Evolutionary conservation across 2,797 vertebrate species (phyloP).

Genomic region (Myiothlypis coronata): DNA sequence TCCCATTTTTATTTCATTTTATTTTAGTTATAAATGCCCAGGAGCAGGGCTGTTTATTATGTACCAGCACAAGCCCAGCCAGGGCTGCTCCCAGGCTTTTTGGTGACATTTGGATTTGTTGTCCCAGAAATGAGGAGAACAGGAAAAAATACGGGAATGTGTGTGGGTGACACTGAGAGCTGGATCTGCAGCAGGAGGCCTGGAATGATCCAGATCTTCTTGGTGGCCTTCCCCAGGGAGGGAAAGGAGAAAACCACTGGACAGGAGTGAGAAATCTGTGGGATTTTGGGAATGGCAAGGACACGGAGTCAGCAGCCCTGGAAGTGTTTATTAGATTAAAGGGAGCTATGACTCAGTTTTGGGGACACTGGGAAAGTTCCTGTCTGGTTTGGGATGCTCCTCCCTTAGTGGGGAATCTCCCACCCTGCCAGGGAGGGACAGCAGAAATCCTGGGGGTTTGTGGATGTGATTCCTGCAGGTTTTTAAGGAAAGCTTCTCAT

Average conservation of each 20-base stretch:
- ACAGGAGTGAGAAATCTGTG: not conserved
- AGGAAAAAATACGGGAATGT: not conserved
- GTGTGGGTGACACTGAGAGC: not conserved
- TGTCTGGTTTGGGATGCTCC: not conserved
- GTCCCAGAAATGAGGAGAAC: not conserved
- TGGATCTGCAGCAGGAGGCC: not conserved
- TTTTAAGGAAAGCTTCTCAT: not conserved
- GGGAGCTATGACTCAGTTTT: not conserved
- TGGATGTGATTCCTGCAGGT: not conserved
- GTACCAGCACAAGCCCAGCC: fast-evolving
- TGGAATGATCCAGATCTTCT: not conserved
- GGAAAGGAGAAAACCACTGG: not conserved
- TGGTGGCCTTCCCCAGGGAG: not conserved
- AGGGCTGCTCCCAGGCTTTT: not conserved
- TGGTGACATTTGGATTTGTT: not conserved
- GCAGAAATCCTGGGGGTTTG: not conserved
- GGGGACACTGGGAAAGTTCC: not conserved
- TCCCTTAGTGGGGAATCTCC: not conserved
- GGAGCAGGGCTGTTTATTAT: not conserved
- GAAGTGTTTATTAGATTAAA: not conserved
- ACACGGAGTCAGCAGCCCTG: not conserved
- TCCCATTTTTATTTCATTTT: not conserved
- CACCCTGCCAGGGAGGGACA: not conserved
- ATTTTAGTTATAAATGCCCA: not conserved
- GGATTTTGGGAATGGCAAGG: not conserved